Evolutionary conservation across 2,888 invertebrate species (phyloP).

Genomic region (Agelastica alni): DNA sequence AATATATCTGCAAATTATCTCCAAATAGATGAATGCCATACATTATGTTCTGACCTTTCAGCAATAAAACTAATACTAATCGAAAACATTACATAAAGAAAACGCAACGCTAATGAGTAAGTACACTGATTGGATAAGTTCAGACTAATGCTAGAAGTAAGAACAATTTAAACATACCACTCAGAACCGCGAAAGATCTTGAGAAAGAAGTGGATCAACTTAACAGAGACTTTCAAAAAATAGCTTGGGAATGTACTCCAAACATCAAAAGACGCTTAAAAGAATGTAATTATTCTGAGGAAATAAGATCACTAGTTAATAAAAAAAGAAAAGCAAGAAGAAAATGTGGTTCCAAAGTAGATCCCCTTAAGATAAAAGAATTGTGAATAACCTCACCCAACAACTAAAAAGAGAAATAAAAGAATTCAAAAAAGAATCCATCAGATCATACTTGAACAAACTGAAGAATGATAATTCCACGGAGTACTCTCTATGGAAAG

Average conservation of each 20-base stretch:
- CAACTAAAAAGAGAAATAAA: neutral
- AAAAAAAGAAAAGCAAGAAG: slow-evolving; percentile 6
- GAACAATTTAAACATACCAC: slow-evolving; percentile 3
- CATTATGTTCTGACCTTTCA: too few relatives aligned
- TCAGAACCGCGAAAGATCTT: slow-evolving; percentile 4
- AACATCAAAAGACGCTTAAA: too few relatives aligned
- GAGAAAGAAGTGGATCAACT: slow-evolving; percentile 2
- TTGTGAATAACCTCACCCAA: neutral
- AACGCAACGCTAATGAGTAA: neutral
- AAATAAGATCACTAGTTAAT: slow-evolving; percentile 4
- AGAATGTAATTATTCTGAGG: neutral
- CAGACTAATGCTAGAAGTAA: slow-evolving; percentile 7
- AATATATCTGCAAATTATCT: too few relatives aligned
- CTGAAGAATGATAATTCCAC: too few relatives aligned
- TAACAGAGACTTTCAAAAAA: neutral
- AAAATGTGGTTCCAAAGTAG: too few relatives aligned
- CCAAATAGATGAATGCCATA: too few relatives aligned
- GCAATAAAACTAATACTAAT: too few relatives aligned
- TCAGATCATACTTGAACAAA: neutral
- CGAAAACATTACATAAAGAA: too few relatives aligned
- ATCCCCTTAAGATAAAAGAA: neutral
- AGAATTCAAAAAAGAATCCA: neutral
- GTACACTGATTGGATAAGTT: slow-evolving; percentile 10
- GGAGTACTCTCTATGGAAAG: neutral
- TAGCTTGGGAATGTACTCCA: neutral